These are phyloP conservation scores for Crypturellus undulatus DNA, from an alignment of 2,113 vertebrate species.

Conservation along the genomic window DNA sequence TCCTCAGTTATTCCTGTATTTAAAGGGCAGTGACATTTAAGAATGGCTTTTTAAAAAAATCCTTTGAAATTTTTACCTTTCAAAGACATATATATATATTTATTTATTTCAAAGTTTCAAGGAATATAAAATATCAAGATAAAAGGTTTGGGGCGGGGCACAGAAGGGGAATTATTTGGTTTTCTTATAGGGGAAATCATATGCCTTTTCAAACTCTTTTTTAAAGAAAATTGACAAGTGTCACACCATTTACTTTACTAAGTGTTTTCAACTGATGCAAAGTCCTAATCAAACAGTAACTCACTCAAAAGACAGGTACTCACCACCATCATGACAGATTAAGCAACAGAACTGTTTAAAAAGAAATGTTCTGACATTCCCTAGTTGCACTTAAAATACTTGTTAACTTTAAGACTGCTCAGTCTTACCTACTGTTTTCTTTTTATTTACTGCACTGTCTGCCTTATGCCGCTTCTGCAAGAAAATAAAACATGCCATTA, in stretches of 20 bases:
- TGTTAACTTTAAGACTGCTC: background rate
- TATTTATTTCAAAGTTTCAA: background rate
- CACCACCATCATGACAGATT: background rate
- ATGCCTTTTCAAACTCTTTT: background rate
- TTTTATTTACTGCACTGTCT: constrained; percentile 97
- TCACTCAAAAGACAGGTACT: background rate
- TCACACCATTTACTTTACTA: background rate
- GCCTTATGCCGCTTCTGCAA: constrained; percentile 96
- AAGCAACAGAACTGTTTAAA: background rate
- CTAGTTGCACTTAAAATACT: background rate
- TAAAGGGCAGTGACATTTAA: background rate
- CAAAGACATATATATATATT: too few relatives aligned
- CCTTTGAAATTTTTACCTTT: background rate
- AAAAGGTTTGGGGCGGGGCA: background rate
- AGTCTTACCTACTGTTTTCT: constrained; percentile 93
- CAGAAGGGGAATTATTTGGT: background rate
- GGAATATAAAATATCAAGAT: background rate
- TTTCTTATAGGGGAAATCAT: background rate
- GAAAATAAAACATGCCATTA: constrained; percentile 55
- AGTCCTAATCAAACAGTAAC: background rate
- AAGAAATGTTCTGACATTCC: background rate
- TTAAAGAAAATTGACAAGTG: background rate
- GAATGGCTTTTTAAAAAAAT: background rate
- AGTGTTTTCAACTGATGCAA: background rate
- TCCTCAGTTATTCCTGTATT: background rate